Evolutionary conservation across 2,113 vertebrate species (phyloP), one percentile per base, ranked within the genome.

Genomic region (Ctenomys sociabilis): DNA sequence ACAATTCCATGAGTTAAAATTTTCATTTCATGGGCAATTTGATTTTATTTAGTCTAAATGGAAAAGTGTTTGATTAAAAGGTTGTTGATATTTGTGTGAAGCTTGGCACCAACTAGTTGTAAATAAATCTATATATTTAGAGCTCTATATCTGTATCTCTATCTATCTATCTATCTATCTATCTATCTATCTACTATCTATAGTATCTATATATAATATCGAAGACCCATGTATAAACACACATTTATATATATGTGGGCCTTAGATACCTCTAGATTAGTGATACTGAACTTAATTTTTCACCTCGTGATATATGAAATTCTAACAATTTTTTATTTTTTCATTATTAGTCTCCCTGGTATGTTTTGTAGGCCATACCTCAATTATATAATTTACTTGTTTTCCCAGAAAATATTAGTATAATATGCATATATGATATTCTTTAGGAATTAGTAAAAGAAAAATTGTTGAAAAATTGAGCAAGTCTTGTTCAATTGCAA

Each of bases 21-120:
- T 91, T 93, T 93, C 14, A 88, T 78, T 87, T 19, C 8, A 77
- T 84, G 37, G 54, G 7, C 12, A 86, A 80, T 92, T 95, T 92
- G 0, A 83, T 88, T 92, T 91, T 87, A 96, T 85, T 95, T 89
- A 28, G 6, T 45, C 73, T 32, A 63, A 49, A 37, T 45, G 12
- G 17, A 40, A 75, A 30, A 11, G 12, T 7, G 64, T 88, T 91
- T 90, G 45, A 81, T 54, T 37, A 72, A 32, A 22, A 93, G 9
- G 1, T 66, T 43, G 72, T 52, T 90, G 40, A 5, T 3, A 4
- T 80, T 90, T 77, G 8, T 66, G 88, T 49, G 12, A 77, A 21
- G 8, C 86, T 72, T 83, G 37, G 1, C 86, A 21, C 5, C 32
- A 81, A 35, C 43, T 68, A 82, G 0, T n/a, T 1, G 24, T 52